A percentile compares a stretch with the other conserved stretches of the same genome.
Conservation (phyloP, 1,140 invertebrate genomes). For the Cyphomyrmex costatus region DNA sequence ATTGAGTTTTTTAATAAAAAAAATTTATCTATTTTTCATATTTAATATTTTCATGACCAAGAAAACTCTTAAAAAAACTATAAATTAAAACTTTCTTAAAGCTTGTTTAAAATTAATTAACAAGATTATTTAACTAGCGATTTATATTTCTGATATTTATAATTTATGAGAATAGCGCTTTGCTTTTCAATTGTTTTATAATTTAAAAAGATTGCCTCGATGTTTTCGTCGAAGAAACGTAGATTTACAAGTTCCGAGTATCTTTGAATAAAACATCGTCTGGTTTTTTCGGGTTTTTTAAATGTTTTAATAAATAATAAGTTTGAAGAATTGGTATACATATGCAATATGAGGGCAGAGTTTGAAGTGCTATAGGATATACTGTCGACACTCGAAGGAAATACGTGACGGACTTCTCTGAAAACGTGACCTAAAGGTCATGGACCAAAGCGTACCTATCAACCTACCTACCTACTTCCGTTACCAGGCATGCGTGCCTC, state of each 20-base stretch:
- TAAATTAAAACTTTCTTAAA: conserved; percentile 21
- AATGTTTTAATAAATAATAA: conserved; percentile 13
- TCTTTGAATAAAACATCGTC: conserved; percentile 9
- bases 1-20: not conserved
- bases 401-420: not conserved
- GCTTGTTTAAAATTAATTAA: conserved; percentile 15
- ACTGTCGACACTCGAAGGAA: not conserved
- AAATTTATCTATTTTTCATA: not conserved
- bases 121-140: conserved; percentile 7
- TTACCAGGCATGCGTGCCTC: not conserved
- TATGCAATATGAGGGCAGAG: not conserved
- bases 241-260: not conserved
- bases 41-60: not conserved
- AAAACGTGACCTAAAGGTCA: conserved; percentile 23
- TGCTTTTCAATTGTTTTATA: conserved; percentile 13
- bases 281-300: not conserved
- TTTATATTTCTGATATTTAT: conserved; percentile 4
- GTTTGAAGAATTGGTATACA: not conserved
- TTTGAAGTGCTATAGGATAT: not conserved
- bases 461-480: not conserved
- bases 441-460: not conserved
- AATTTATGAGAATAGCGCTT: not conserved
- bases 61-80: no score
- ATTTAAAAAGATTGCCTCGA: not conserved
- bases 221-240: not conserved